Evolutionary conservation across 1,140 invertebrate genomes (phyloP).

Genomic region (Drosophila funebris): DNA sequence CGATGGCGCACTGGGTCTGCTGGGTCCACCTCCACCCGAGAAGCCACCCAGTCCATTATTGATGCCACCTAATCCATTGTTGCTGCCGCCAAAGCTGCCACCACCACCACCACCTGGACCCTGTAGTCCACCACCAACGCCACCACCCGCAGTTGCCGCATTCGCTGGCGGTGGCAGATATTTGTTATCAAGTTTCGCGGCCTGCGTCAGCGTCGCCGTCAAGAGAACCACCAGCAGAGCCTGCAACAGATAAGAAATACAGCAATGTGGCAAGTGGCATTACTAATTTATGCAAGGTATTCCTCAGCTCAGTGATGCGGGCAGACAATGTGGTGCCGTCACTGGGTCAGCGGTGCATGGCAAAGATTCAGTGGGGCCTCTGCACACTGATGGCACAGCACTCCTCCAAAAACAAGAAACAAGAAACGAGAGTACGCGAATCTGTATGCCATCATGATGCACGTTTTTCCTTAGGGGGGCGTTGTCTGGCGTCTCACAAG

Average conservation of each 20-base stretch:
- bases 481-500: background rate
- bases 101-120: conserved; percentile 61
- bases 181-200: conserved; percentile 83
- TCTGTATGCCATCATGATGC: conserved; percentile 11
- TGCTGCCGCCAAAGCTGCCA: conserved; percentile 61
- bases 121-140: conserved; percentile 52
- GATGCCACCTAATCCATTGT: conserved; percentile 67
- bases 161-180: conserved; percentile 83
- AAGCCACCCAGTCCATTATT: conserved; percentile 77
- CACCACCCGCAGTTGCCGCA: conserved; percentile 73
- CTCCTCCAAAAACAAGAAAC: background rate
- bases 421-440: background rate
- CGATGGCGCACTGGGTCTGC: conserved; percentile 47
- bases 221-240: conserved; percentile 58
- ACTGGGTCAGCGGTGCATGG: conserved; percentile 17
- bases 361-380: background rate
- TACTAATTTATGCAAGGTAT: conserved; percentile 29
- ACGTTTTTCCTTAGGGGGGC: background rate
- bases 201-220: conserved; percentile 58
- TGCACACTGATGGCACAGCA: background rate
- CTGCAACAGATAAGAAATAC: conserved; percentile 50
- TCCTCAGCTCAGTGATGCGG: background rate
- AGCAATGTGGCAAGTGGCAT: conserved; percentile 15
- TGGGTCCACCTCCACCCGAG: conserved; percentile 59
- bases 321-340: conserved; percentile 9